Conservation (phyloP, 2,888 invertebrate species). For the Deroplatys truncata region DNA sequence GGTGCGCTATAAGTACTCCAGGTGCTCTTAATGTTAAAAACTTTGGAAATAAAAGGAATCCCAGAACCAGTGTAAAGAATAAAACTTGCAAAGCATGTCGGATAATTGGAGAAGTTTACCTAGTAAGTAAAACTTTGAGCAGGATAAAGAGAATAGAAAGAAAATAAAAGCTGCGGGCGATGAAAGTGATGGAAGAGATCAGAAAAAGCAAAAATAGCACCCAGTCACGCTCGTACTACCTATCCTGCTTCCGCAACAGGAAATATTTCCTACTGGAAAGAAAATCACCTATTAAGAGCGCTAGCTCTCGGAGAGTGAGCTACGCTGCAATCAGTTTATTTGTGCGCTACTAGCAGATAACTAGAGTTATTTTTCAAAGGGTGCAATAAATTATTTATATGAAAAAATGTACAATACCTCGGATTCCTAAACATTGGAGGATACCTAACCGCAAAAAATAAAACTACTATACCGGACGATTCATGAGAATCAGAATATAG, state of each 20-base stretch:
- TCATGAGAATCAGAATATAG: too few relatives aligned
- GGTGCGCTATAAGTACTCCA: too few relatives aligned
- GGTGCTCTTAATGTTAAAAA: neutral
- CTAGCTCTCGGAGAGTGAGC: too few relatives aligned
- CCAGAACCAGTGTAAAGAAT: neutral
- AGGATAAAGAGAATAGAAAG: neutral
- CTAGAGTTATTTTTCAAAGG: too few relatives aligned
- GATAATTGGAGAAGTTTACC: neutral
- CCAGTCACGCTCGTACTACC: neutral
- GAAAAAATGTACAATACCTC: too few relatives aligned
- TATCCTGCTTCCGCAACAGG: neutral
- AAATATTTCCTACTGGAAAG: neutral
- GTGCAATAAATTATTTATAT: too few relatives aligned
- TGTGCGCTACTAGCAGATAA: too few relatives aligned
- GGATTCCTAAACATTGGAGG: too few relatives aligned
- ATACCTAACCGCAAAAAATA: too few relatives aligned
- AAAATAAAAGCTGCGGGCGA: neutral
- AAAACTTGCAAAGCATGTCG: neutral
- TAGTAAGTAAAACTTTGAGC: neutral
- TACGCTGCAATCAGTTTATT: too few relatives aligned
- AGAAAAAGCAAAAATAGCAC: neutral
- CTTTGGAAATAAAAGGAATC: neutral
- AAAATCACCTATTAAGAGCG: too few relatives aligned
- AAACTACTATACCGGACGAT: too few relatives aligned
- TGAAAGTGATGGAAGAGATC: neutral